Conservation (phyloP, 2,888 invertebrate genomes). For the Netelia virgata region DNA sequence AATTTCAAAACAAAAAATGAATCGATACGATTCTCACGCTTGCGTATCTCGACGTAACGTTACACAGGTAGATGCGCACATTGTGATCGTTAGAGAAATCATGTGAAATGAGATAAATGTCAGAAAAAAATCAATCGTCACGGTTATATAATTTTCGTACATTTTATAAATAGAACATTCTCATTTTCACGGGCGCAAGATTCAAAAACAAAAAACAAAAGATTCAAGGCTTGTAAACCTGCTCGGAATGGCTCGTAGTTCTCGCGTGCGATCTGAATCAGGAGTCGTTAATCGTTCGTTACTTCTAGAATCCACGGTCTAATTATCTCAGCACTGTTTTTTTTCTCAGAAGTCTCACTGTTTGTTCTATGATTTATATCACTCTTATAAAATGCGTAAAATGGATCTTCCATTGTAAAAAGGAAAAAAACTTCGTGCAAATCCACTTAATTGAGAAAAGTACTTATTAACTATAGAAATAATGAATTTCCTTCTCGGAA, state of each 20-base stretch:
- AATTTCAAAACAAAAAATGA: background rate
- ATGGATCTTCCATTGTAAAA: background rate
- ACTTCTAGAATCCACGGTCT: constrained; percentile 5
- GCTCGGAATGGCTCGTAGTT: constrained; percentile 41
- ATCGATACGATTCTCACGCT: constrained; percentile 9
- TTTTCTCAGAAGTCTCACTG: too few species aligned
- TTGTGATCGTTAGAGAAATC: constrained; percentile 15
- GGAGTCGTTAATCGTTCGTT: background rate
- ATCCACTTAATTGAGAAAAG: background rate
- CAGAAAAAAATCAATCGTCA: constrained; percentile 31
- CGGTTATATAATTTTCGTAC: constrained; percentile 57
- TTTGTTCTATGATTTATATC: too few species aligned
- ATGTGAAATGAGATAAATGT: constrained; percentile 32
- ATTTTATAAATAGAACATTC: constrained; percentile 44
- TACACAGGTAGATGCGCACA: background rate
- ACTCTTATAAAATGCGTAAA: background rate
- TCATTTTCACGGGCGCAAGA: constrained; percentile 29
- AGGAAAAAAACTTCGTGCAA: background rate
- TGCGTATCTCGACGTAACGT: constrained; percentile 21
- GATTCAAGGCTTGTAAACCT: constrained; percentile 64
- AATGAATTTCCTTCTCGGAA: background rate
- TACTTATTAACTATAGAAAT: background rate
- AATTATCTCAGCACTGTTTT: constrained; percentile 1
- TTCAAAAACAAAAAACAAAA: constrained; percentile 15
- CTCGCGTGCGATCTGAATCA: constrained; percentile 30